Evolutionary conservation across 2,797 vertebrate genomes (phyloP), one percentile per base, ranked within the genome.

Genomic region (Harpagifer antarcticus): DNA sequence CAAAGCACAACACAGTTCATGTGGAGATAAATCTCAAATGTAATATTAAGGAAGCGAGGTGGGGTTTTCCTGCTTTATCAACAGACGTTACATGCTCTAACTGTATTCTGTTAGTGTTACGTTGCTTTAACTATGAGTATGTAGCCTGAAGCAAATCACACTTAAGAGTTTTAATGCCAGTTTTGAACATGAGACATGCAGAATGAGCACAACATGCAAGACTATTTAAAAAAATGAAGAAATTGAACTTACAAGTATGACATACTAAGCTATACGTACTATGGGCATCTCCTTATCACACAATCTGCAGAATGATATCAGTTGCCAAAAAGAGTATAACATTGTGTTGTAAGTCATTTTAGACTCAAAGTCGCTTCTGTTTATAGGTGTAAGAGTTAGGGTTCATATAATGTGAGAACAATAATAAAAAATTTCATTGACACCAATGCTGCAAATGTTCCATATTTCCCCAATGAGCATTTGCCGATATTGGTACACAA

Each of bases 131-230:
- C 17, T n/a, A 11, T 16, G 44, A 66, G 45, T 4, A 1, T 23
- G 62, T 63, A 67, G 68, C 52, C n/a, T 1, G n/a, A 59, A 23
- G 16, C 33, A 61, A 70, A 53, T 12, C 54, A 68, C 44, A 67
- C 33, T 44, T 58, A 60, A 27, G 11, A 58, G 54, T 42, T 49
- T 27, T 3, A n/a, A 16, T 17, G 47, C n/a, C 44, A 15, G 16
- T 33, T 71, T 37, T 48, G 1, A 33, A 50, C 54, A 52, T 47
- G 3, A 55, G n/a, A 56, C 1, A 2, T 40, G 15, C 7, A 50
- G 49, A 37, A 16, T 14, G 14, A 60, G 12, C 8, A n/a, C 31
- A 23, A 49, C 43, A 37, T 47, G 15, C 13, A 44, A 33, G 58
- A 50, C 44, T 37, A 31, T 57, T 50, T 49, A 5, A 11, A 44